A percentile compares a stretch with the other conserved stretches of the same genome.
phyloP scores from a whole-genome alignment of 64 coral and sea anemone genomes.

The Dendrophyllia cribrosa region DNA sequence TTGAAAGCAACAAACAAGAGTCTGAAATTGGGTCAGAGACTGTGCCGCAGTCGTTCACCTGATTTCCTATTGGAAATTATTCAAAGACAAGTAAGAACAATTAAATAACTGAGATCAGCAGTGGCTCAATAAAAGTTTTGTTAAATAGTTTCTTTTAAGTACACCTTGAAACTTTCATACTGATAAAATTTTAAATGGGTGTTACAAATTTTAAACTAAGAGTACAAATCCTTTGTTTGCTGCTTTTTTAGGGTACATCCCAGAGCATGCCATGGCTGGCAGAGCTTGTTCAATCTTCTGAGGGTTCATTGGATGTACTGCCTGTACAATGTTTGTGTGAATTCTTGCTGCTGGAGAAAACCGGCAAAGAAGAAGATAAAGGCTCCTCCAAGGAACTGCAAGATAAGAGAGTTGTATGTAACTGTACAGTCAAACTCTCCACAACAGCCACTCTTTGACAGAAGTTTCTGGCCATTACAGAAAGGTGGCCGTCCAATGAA shows the following conservation, averaged over 20 bases:
- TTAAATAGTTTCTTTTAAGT: no score
- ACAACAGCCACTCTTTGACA: no score
- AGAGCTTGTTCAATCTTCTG: constrained; percentile 93
- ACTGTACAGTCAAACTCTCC: neutral
- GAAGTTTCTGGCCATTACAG: no score
- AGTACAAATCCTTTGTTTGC: neutral
- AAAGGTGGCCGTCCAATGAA: no score
- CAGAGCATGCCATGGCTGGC: constrained; percentile 98
- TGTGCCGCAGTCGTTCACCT: constrained; percentile 91
- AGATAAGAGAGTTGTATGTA: constrained; percentile 66
- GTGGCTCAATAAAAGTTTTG: neutral
- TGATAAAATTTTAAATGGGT: no score
- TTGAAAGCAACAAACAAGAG: constrained; percentile 83
- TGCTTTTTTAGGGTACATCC: constrained; percentile 73
- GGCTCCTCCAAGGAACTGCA: constrained; percentile 18
- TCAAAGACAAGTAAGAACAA: constrained; percentile 79
- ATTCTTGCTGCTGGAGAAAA: constrained; percentile 89
- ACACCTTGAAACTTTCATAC: no score
- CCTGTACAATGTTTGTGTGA: constrained; percentile 98
- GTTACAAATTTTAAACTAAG: neutral
- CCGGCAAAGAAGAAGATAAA: constrained; percentile 32
- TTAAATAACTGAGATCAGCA: neutral
- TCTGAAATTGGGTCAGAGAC: constrained; percentile 85
- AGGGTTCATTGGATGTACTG: constrained; percentile 93
- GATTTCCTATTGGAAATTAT: constrained; percentile 98